These are phyloP conservation scores for Chaenogobius annularis DNA, from an alignment of 2,113 vertebrate genomes.

Conservation along the genomic window DNA sequence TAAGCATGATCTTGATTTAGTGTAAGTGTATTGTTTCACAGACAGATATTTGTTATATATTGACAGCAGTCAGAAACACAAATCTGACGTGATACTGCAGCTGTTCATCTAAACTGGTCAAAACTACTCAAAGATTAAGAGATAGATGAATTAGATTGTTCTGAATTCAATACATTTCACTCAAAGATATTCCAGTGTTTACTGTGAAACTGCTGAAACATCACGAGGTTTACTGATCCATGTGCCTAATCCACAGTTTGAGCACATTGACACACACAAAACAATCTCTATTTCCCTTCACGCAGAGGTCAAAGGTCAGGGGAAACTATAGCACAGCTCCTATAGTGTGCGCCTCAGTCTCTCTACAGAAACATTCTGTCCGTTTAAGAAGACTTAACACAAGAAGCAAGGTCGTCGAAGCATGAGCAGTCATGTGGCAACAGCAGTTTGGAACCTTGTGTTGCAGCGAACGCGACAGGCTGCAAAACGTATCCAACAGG, in stretches of 20 bases:
- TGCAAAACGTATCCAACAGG: neutral
- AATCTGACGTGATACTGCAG: too few species aligned
- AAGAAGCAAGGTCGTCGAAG: constrained; percentile 39
- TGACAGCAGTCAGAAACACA: neutral
- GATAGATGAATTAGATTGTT: too few species aligned
- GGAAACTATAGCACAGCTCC: constrained; percentile 8
- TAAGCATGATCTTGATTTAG: too few species aligned
- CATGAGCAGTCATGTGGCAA: constrained; percentile 25
- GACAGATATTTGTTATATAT: neutral
- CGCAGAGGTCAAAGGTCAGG: constrained; percentile 9
- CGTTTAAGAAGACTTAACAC: constrained; percentile 11
- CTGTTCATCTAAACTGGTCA: neutral
- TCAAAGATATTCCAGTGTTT: neutral
- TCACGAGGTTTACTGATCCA: neutral
- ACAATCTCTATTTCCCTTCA: neutral
- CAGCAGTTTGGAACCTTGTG: constrained; percentile 25
- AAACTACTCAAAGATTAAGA: neutral
- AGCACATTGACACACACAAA: constrained; percentile 3
- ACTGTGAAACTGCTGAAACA: neutral
- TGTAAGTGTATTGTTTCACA: neutral
- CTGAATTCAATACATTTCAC: neutral
- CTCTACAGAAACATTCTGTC: constrained; percentile 9
- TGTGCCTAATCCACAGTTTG: constrained; percentile 5
- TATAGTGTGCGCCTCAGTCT: constrained; percentile 5
- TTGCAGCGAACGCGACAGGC: neutral